Base-by-base conservation (phyloP, 2,797 vertebrate genomes). In the Protonibea diacanthus region DNA sequence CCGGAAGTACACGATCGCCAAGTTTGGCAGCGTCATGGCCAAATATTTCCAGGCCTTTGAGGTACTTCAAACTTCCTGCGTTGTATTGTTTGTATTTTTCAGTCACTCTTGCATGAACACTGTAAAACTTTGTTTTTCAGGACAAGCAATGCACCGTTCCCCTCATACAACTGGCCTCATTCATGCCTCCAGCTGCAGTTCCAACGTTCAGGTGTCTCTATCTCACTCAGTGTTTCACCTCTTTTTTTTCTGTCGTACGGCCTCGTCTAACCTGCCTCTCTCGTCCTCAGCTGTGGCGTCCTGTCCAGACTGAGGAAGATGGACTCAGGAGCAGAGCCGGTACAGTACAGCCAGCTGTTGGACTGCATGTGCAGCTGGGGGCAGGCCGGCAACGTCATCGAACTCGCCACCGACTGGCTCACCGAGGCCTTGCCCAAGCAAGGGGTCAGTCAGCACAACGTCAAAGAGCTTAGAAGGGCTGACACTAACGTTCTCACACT, bases 321-420 rank as follows among this genome's bases (percentile, higher is more conserved):
- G 84, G 95, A 96, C 49, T 73, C 75, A 2, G 95, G 90, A 40
- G 90, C 92, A 1, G 78, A 77, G 11, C 93, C 93, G 68, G 83
- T 85, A 10, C 94, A 93, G 77, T 98, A 96, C 62, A 91, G 92
- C 42, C 91, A 92, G 70, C 91, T 98, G 76, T 91, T 99, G 1
- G 97, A 98, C 92, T 99, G 98, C 82, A 78, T 99, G 59, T 99
- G 97, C 87, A 91, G 94, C 85, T 99, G 98, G 98, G 97, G 96
- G 9, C 96, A 96, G 86, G 92, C 94, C 40, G 93, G 93, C 5
- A 93, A 95, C 10, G 0, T 98, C 71, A 44, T 98, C 17, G 97
- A 98, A 45, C 94, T 99, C 21, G 65, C 96, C 71, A 95, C 86
- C 0, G 96, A 97, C 10, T 99, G 97, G 98, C 93, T 99, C 49